Base-by-base conservation (phyloP, 2,797 vertebrate species). In the Gambelia wislizenii region DNA sequence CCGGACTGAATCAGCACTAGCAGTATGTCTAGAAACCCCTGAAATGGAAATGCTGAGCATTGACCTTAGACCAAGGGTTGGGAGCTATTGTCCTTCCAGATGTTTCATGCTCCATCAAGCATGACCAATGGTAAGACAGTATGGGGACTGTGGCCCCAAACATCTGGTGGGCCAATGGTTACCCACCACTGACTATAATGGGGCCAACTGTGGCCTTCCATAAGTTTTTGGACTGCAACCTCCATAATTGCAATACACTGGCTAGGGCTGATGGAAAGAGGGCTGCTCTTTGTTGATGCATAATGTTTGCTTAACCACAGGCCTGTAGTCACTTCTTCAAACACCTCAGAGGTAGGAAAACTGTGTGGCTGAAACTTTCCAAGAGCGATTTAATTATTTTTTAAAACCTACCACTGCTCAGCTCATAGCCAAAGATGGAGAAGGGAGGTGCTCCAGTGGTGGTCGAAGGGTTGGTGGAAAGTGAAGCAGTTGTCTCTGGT, bases 341-440 rank as follows among this genome's bases (percentile, higher is more conserved):
- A 49, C 20, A 2, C 78, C 52, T 54, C 77, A 33, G 47, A 42
- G 67, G 16, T 20, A 54, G 30, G 56, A 42, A 83, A 56, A n/a
- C 0, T 13, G 4, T 69, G 49, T n/a, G 30, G 33, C 36, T 84
- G 16, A 56, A 33, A 20, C 25, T 56, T 30, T n/a, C 5, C 4
- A 61, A 27, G 54, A 67, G 1, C 49, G 16, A 83, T 33, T 42
- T 2, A 47, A 75, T 22, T 42, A 39, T 42, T 42, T 42, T 16
- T 59, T 25, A 76, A 70, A 61, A 96, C 98, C 98, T 96, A 99
- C 99, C 99, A 88, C 98, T 98, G 87, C 94, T 98, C 59, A 98
- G 89, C 95, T 98, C 98, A 88, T 97, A 96, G 42, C 98, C 98
- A 70, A 98, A 98, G 93, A 98, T 94, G 1, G 97, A 61, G 95